These are phyloP conservation scores for Onychomys leucogaster DNA, from an alignment of 2,797 vertebrate species.

Conservation along the genomic window DNA sequence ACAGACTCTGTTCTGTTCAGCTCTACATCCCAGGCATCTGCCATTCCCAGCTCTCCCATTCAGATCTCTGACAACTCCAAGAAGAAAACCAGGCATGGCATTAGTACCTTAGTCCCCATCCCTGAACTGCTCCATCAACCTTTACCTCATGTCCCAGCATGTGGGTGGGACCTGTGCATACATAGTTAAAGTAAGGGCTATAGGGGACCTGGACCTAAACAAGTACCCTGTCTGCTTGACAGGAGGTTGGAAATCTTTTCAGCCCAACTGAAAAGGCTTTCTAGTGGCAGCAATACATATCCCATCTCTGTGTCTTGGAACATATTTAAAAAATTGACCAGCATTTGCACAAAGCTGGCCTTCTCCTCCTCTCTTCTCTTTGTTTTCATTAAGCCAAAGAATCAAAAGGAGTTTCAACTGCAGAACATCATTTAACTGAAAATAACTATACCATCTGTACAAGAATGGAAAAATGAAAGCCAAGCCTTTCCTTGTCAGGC, in stretches of 20 bases:
- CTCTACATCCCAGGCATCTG: background rate
- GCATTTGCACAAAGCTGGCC: slow-evolving; percentile 43
- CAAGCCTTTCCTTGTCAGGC: background rate
- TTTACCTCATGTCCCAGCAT: background rate
- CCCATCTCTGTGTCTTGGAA: slow-evolving; percentile 73
- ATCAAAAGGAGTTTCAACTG: slow-evolving; percentile 79
- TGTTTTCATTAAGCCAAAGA: slow-evolving; percentile 76
- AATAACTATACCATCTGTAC: slow-evolving; percentile 83
- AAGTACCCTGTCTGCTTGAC: slow-evolving; percentile 58
- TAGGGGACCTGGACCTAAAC: slow-evolving; percentile 32
- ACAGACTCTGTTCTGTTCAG: background rate
- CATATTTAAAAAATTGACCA: slow-evolving; percentile 79
- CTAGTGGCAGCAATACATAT: slow-evolving; percentile 80
- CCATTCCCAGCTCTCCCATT: background rate
- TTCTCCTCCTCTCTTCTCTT: slow-evolving; percentile 36
- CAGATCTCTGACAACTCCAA: background rate
- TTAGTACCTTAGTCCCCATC: background rate
- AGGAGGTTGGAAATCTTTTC: slow-evolving; percentile 74
- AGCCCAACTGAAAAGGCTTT: slow-evolving; percentile 67
- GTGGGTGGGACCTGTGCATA: background rate
- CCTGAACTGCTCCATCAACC: background rate
- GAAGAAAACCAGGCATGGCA: background rate
- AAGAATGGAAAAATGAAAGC: slow-evolving; percentile 44
- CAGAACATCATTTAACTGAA: slow-evolving; percentile 84
- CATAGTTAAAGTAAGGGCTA: background rate